Conservation (phyloP, 1,140 invertebrate genomes). For the Helicoverpa zea region DNA sequence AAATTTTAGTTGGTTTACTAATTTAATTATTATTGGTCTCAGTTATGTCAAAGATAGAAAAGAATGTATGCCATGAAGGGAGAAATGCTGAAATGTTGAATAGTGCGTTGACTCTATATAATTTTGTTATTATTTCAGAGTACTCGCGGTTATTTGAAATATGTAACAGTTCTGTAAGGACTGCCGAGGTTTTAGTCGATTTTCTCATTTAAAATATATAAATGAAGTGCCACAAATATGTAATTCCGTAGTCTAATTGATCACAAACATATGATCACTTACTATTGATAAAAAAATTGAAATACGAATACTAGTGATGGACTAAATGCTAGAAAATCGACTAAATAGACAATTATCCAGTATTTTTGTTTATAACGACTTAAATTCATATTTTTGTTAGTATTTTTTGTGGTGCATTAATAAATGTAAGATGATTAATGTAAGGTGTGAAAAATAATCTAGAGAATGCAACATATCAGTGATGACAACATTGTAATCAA, state of each 20-base stretch:
- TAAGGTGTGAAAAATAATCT: conserved; percentile 25
- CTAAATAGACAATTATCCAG: conserved; percentile 42
- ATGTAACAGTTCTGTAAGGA: conserved; percentile 43
- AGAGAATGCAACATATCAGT: conserved; percentile 31
- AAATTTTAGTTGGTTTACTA: conserved; percentile 77
- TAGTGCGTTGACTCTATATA: conserved; percentile 54
- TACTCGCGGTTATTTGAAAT: conserved; percentile 22
- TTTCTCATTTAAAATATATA: conserved; percentile 4
- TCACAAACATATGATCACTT: too few species aligned
- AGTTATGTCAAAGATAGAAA: conserved; percentile 80
- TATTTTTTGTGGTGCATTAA: conserved; percentile 51
- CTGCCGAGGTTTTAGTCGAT: conserved; percentile 44
- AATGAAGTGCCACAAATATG: too few species aligned
- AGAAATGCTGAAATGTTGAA: conserved; percentile 5
- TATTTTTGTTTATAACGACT: conserved; percentile 47
- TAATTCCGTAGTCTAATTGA: too few species aligned
- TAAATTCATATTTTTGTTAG: conserved; percentile 50
- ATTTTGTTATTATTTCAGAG: conserved; percentile 38
- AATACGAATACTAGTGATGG: not conserved
- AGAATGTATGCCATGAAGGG: conserved; percentile 54
- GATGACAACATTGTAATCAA: conserved; percentile 1
- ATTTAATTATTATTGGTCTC: conserved; percentile 78
- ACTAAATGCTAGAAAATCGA: conserved; percentile 41
- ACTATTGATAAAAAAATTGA: not conserved
- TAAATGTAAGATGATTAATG: conserved; percentile 41